Evolutionary conservation across 2,888 invertebrate species (phyloP), one percentile per base, ranked within the genome.

Genomic region (Chaitophorus viminalis): DNA sequence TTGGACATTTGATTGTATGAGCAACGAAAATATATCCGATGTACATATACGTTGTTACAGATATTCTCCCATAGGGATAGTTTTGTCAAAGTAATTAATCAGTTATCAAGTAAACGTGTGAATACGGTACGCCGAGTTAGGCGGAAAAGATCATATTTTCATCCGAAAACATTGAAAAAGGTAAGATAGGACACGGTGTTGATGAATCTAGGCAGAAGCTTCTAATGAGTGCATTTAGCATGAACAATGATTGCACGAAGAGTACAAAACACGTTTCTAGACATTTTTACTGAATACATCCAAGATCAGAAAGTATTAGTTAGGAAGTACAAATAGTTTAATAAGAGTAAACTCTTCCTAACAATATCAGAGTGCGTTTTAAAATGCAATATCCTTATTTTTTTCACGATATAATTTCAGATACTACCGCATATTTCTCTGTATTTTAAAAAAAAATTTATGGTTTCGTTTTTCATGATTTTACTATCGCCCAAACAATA

Each of bases 121-220:
- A 87, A 79, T 65, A 81, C 78, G 31, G 39, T 87, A 79, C 87
- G 79, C 18, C 78, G 79, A 21, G 87, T 87, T 74, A 87, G 87
- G 87, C 87, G 87, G 74, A 87, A 87, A 87, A 79, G 87, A 65
- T 87, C 87, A n/a, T 87, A 87, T 65, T 87, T 87, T 74, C 87
- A 87, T 39, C 81, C 79, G 17, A 87, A 87, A 72, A 31, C 79
- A 1, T 25, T 81, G 18, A 87, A 87, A 81, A 87, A 87, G 87
- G 87, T 87, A 87, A 87, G 86, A 21, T 31, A 36, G 25, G 39
- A 6, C 9, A 65, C 36, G 18, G 25, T 11, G 33, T 17, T 14
- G 70, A 60, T 29, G 18, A 21, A 46, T 46, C 46, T 3, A 29
- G 31, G 18, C 3, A n/a, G 25, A 39, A 31, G 68, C 18, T 36